phyloP scores from a whole-genome alignment of 2,888 invertebrate species.

The Iselma pallidipennis region DNA sequence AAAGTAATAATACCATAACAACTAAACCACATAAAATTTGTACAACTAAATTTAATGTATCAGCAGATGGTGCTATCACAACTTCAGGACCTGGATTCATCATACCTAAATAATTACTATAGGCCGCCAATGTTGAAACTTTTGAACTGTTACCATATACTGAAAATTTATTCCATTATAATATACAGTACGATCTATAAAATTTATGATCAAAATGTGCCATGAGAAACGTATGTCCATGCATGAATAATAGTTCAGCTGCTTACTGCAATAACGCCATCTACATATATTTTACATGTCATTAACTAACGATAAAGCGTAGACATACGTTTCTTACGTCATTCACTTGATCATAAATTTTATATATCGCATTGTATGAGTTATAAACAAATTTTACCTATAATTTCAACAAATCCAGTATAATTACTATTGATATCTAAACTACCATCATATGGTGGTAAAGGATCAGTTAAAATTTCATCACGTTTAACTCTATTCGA shows the following conservation, averaged over 20 bases:
- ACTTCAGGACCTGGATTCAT: slow-evolving; percentile 70
- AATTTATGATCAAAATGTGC: too few species aligned
- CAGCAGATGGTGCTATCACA: slow-evolving; percentile 52
- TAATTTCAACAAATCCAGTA: slow-evolving; percentile 82
- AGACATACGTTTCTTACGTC: too few species aligned
- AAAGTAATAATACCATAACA: slow-evolving; percentile 64
- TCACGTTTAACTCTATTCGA: slow-evolving; percentile 46
- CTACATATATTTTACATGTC: too few species aligned
- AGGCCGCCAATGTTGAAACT: slow-evolving; percentile 60
- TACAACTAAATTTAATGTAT: slow-evolving; percentile 64
- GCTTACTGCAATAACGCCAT: too few species aligned
- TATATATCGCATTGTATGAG: too few species aligned
- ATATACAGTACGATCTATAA: too few species aligned
- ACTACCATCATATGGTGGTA: slow-evolving; percentile 69
- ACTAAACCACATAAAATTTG: slow-evolving; percentile 71
- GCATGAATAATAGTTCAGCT: too few species aligned
- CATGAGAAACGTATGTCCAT: too few species aligned
- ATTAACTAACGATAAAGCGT: too few species aligned
- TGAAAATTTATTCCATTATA: slow-evolving; percentile 10
- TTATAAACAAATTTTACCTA: slow-evolving; percentile 60
- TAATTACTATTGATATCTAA: slow-evolving; percentile 80
- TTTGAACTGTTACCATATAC: slow-evolving; percentile 19
- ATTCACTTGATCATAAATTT: too few species aligned
- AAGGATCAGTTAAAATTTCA: slow-evolving; percentile 46
- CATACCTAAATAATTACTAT: slow-evolving; percentile 75